Conservation (phyloP, 92 coral and sea anemone genomes). For the Porites evermanni region DNA sequence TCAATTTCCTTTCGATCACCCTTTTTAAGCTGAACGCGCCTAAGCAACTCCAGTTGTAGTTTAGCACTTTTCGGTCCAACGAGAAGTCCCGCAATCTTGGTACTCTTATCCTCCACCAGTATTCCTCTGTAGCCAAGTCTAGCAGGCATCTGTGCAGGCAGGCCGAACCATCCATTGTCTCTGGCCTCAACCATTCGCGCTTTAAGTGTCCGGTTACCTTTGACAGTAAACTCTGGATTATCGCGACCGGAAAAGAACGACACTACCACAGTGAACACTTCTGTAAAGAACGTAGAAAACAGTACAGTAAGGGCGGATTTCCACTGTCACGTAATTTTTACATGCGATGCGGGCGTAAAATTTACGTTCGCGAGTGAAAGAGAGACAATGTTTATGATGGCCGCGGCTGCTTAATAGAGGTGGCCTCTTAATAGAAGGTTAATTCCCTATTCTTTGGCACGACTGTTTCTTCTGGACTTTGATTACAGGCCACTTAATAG, state of each 20-base stretch:
- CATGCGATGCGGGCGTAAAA: too few species aligned
- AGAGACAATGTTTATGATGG: too few species aligned
- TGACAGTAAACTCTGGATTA: background rate
- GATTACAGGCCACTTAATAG: too few species aligned
- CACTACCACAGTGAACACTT: background rate
- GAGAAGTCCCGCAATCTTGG: background rate
- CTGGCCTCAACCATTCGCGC: background rate
- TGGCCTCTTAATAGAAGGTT: too few species aligned
- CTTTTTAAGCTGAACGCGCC: background rate
- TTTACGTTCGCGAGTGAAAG: background rate
- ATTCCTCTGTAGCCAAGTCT: background rate
- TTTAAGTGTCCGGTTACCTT: background rate
- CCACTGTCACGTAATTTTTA: too few species aligned
- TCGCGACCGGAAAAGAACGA: background rate
- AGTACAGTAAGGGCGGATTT: too few species aligned
- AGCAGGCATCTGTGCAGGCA: background rate
- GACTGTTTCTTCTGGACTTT: too few species aligned
- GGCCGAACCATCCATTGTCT: background rate
- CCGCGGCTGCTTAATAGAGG: too few species aligned
- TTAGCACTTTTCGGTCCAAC: background rate
- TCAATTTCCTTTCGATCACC: background rate
- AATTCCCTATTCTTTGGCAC: too few species aligned
- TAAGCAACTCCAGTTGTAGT: background rate
- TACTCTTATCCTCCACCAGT: background rate
- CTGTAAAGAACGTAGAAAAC: background rate